Base-by-base conservation (phyloP, 35 echinoderm and acorn worm species). In the Anneissia japonica region DNA sequence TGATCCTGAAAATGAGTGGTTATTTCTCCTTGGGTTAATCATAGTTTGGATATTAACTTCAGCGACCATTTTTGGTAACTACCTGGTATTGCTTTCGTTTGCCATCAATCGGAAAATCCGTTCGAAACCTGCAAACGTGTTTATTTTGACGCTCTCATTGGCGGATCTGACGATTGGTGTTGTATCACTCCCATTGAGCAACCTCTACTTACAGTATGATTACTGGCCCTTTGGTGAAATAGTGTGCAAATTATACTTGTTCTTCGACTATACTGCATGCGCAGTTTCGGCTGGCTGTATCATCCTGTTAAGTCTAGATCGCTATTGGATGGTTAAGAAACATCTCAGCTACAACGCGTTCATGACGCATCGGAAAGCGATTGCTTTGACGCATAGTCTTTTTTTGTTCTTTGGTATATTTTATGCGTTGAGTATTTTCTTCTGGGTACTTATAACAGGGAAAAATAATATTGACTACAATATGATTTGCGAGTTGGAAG, bases 251-350 rank as follows among this genome's bases (percentile, higher is more conserved):
- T 37, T 84, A 3, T 84, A 74, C 72, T 33, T 64, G 37, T 19
- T 84, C 13, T 11, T 90, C 26, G 88, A 90, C 76, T 90, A 90
- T 74, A 33, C 75, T 0, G 82, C 81, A 12, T 84, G 81, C 30
- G 43, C 46, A n/a, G 81, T 77, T 19, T 83, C 88, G 14, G 32
- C 81, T 3, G 75, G 83, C 32, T 81, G 81, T 26, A 84, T 90
- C 7, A 35, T 84, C 14, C 46, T 90, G 23, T 77, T 90, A 21
- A 90, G 81, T 38, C n/a, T 90, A 30, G 88, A 90, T 64, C 88
- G 88, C 4, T 90, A 84, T 28, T 73, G 83, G 4, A 31, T 90
- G 38, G 82, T 90, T 12, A 84, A 74, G 16, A 76, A 77, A 33
- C 37, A 84, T 21, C 19, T 90, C 5, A 79, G 64, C 29, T 90